Evolutionary conservation across 2,888 invertebrate genomes (phyloP).

Genomic region (Ennomos erosarius): DNA sequence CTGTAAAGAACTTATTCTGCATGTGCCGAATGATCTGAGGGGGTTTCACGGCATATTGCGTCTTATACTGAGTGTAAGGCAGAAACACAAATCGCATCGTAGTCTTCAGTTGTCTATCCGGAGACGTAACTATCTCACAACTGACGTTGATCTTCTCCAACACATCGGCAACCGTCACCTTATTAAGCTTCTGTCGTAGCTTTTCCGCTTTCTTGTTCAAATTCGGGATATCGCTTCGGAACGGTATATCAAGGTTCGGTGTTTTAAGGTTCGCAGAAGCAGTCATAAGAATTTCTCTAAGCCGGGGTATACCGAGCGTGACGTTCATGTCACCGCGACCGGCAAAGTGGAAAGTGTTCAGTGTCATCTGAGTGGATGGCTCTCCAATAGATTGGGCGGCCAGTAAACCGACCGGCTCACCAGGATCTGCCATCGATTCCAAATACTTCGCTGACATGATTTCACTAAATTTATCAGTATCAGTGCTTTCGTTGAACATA

Average conservation of each 20-base stretch:
- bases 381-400: conserved; percentile 99
- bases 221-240: conserved; percentile 80
- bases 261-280: conserved; percentile 97
- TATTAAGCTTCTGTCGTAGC: conserved; percentile 89
- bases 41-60: conserved; percentile 89
- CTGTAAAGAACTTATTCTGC: conserved; percentile 89
- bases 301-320: conserved; percentile 98
- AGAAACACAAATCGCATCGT: conserved; percentile 90
- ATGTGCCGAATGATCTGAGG: conserved; percentile 89
- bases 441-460: conserved; percentile 91
- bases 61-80: conserved; percentile 89
- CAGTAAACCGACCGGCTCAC: conserved; percentile 97
- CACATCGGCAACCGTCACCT: conserved; percentile 92
- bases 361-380: conserved; percentile 99
- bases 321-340: conserved; percentile 99
- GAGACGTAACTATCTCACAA: conserved; percentile 83
- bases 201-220: conserved; percentile 87
- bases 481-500: conserved; percentile 60
- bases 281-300: conserved; percentile 98
- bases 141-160: conserved; percentile 89
- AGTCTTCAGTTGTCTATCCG: conserved; percentile 86
- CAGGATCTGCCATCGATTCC: conserved; percentile 92
- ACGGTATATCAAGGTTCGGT: conserved; percentile 98
- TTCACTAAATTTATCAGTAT: conserved; percentile 85
- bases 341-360: conserved; percentile 99